These are phyloP conservation scores for Upupa epops DNA, from an alignment of 2,113 vertebrate species.

Conservation along the genomic window DNA sequence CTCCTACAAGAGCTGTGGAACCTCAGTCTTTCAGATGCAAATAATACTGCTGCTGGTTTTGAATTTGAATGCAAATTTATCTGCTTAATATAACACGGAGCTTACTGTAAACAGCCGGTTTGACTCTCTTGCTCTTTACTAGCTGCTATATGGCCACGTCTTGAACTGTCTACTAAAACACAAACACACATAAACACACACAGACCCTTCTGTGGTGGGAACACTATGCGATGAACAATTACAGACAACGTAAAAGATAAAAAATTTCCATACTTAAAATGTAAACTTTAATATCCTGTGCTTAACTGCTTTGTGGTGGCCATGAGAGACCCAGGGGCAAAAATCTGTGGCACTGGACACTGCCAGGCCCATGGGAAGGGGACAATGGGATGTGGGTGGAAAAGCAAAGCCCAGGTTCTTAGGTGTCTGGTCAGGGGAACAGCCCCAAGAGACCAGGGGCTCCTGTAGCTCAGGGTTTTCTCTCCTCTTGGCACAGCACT, in stretches of 20 bases:
- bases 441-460: background rate
- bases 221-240: background rate
- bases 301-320: background rate
- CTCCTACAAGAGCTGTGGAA: background rate
- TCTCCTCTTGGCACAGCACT: background rate
- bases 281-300: constrained; percentile 7
- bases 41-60: constrained; percentile 25
- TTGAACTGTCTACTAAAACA: constrained; percentile 3
- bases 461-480: background rate
- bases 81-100: background rate
- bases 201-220: background rate
- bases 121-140: background rate
- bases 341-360: background rate
- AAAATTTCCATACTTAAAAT: background rate
- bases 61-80: constrained; percentile 8
- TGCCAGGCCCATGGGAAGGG: background rate
- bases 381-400: background rate
- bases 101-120: constrained; percentile 11
- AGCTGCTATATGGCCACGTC: background rate
- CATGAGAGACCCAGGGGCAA: background rate
- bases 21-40: constrained; percentile 17
- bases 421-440: background rate
- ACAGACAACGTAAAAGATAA: background rate
- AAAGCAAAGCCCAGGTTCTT: background rate
- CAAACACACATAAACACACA: background rate